phyloP scores from a whole-genome alignment of 2,113 vertebrate genomes.

The Entosphenus tridentatus region DNA sequence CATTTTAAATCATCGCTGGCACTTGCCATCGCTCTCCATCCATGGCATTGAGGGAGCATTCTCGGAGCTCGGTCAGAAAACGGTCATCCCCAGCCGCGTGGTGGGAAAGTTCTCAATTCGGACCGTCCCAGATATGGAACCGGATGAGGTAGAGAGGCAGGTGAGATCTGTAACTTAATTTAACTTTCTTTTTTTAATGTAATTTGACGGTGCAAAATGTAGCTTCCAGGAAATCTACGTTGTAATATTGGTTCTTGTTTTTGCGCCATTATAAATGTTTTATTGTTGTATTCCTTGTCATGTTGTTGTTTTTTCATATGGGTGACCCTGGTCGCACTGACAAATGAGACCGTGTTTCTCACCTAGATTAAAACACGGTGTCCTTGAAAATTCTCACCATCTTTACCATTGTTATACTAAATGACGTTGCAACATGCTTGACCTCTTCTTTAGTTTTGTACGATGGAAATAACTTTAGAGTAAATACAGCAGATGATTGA shows the following conservation, averaged over 20 bases:
- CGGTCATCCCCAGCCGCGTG: slow-evolving; percentile 59
- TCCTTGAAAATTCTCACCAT: background rate
- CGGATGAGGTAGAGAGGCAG: slow-evolving; percentile 36
- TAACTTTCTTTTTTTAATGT: background rate
- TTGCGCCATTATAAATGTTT: background rate
- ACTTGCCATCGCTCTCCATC: slow-evolving; percentile 51
- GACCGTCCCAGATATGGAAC: slow-evolving; percentile 56
- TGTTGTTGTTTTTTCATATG: background rate
- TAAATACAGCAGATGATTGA: too few relatives aligned
- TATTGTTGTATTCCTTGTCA: too few relatives aligned
- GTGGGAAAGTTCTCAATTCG: slow-evolving; percentile 66
- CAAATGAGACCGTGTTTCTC: background rate
- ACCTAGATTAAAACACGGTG: background rate
- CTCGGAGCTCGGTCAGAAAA: slow-evolving; percentile 43
- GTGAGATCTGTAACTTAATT: slow-evolving; percentile 18
- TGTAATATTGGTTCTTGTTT: background rate
- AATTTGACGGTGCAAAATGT: background rate
- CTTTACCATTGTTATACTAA: slow-evolving; percentile 8
- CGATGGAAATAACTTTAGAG: too few relatives aligned
- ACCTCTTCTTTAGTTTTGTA: too few relatives aligned
- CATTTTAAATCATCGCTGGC: slow-evolving; percentile 50
- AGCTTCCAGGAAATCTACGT: background rate
- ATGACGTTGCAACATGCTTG: slow-evolving; percentile 3
- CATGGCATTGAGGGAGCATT: slow-evolving; percentile 70
- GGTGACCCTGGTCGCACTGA: background rate